Evolutionary conservation across 2,888 invertebrate species (phyloP), one percentile per base, ranked within the genome.

Genomic region (Drosophila multiciliata): DNA sequence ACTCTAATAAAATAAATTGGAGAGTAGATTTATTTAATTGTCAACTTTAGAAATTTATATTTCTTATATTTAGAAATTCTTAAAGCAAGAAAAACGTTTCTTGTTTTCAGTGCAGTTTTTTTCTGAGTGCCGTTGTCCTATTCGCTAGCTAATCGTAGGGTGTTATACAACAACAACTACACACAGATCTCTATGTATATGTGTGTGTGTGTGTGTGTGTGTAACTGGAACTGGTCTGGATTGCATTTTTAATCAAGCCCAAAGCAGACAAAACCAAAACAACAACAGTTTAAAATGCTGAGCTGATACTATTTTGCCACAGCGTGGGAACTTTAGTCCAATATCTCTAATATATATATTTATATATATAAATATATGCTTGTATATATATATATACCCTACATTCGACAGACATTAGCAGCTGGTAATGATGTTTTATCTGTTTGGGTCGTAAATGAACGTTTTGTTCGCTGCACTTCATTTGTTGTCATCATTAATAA

Each of bases 241-340:
- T 75, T 88, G 83, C 89, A 83, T 79, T 86, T 86, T 73, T 77
- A 86, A 75, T 86, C 71, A 78, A 74, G 66, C 61, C 63, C 53
- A 66, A 67, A 70, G 52, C 50, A 66, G 48, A 61, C 50, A 53
- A 52, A 33, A 42, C n/a, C 35, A 58, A 36, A 40, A 32, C 63
- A 72, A 70, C 62, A 65, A 55, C 48, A 61, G 67, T 62, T 73
- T 66, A 73, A 74, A 73, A 54, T 70, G 23, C 65, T 69, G 11
- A 66, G 59, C 68, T 67, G 62, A 54, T 67, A 67, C 12, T 33
- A 35, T 55, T 61, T 64, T 64, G 23, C 48, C 35, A 33, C 61
- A 70, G 69, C 87, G 82, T 84, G 88, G 79, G 78, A 67, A 87
- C 67, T 73, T 65, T 66, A 55, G 52, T 67, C 45, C 52, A 66